Evolutionary conservation across 2,113 vertebrate genomes (phyloP).

Genomic region (Vidua chalybeata): DNA sequence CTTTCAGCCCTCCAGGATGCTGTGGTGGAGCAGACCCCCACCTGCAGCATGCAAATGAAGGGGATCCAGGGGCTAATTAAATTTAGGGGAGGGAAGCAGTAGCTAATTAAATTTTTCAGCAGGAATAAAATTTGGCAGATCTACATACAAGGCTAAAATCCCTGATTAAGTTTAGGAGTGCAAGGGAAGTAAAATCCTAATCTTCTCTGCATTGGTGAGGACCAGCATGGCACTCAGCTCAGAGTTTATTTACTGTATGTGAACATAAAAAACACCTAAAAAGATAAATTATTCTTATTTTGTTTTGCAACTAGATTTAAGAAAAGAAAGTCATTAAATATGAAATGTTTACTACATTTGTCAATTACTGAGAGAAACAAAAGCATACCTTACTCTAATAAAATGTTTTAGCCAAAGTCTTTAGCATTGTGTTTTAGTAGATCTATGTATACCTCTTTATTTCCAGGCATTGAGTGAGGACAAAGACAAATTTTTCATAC

Average conservation of each 20-base stretch:
- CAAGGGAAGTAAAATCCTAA: background rate
- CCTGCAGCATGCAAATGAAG: rapidly evolving
- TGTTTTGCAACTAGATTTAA: background rate
- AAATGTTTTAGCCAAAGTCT: background rate
- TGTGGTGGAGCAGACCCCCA: rapidly evolving
- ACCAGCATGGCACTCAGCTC: background rate
- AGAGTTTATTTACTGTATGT: background rate
- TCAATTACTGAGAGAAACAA: background rate
- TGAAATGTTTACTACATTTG: background rate
- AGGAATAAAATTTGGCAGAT: background rate
- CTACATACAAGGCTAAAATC: background rate
- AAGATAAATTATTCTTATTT: background rate
- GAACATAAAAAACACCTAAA: background rate
- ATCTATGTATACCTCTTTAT: background rate
- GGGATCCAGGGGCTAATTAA: background rate
- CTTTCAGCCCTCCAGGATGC: background rate
- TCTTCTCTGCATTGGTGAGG: background rate
- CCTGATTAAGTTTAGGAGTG: background rate
- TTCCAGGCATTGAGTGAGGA: background rate
- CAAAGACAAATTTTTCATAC: background rate
- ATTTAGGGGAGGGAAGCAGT: background rate
- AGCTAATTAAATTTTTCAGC: background rate
- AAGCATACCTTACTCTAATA: background rate
- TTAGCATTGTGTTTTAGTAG: background rate
- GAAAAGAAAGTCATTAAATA: background rate